Evolutionary conservation across 2,797 vertebrate genomes (phyloP), one percentile per base, ranked within the genome.

Genomic region (Mormyrops attenuatus): DNA sequence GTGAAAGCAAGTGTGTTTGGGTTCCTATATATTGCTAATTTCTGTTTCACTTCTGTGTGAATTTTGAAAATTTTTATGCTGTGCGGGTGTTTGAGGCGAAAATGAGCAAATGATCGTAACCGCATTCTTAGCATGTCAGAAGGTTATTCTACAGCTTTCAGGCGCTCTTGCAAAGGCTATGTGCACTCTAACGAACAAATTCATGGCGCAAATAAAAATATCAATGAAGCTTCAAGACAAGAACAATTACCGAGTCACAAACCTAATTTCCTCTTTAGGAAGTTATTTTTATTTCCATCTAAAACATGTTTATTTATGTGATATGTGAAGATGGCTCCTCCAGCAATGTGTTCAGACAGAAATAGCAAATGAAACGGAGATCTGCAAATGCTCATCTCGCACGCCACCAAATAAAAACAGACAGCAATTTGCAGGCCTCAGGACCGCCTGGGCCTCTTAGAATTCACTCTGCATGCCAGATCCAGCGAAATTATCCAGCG

Each of bases 401-500:
- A 38, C 57, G 5, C 41, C 38, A 15, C 85, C 34, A 60, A 44
- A 50, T 30, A 15, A 88, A 89, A 86, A 86, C 17, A 66, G 82
- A 66, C 73, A 11, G 20, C 41, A 26, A 86, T 86, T 86, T 47
- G 26, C 15, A 30, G 66, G 52, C 49, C n/a, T 38, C 55, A 41
- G 26, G 15, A 88, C 6, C 11, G 3, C 49, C 60, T 41, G 34
- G 50, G 86, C 86, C 30, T 44, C 69, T 17, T 49, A 50, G 38
- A 53, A 87, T 47, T 89, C 60, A 34, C 57, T 52, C 26, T 8
- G 38, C 5, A 44, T 69, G 49, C 47, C 50, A 88, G 47, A 55
- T 82, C 41, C 66, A 52, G 41, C 20, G 7, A 44, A 77, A 89
- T 89, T 89, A 89, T 80, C 44, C 34, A 15, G 34, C 90, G 26